phyloP scores from a whole-genome alignment of 2,888 invertebrate species.

The Netelia melanura region DNA sequence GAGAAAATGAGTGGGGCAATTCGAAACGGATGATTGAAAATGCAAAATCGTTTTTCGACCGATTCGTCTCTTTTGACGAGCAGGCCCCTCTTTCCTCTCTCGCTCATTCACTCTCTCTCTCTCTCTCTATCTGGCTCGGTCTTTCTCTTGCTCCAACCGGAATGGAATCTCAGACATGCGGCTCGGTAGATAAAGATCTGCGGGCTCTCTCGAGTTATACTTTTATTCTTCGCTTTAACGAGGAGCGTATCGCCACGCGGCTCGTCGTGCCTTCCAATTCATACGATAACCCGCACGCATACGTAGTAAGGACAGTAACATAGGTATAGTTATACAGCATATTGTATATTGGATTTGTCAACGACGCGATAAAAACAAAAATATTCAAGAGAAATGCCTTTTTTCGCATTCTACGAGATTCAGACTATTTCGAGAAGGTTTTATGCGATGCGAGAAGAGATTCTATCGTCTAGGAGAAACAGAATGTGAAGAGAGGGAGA shows the following conservation, averaged over 20 bases:
- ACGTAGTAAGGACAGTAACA: not conserved
- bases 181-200: constrained; percentile 68
- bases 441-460: constrained; percentile 51
- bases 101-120: not conserved
- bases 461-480: constrained; percentile 51
- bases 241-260: constrained; percentile 49
- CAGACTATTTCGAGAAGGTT: constrained; percentile 48
- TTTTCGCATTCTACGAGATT: constrained; percentile 62
- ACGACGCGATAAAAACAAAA: constrained; percentile 56
- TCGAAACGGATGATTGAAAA: constrained; percentile 62
- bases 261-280: constrained; percentile 54
- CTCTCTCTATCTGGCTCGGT: not conserved
- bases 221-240: constrained; percentile 58
- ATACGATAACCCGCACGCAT: constrained; percentile 38
- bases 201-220: constrained; percentile 41
- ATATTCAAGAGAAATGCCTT: constrained; percentile 61
- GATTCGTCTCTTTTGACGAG: constrained; percentile 65
- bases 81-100: not conserved
- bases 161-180: constrained; percentile 69
- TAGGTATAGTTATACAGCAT: not conserved
- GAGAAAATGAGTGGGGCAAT: constrained; percentile 9
- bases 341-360: not conserved
- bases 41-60: constrained; percentile 60
- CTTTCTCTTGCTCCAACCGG: constrained; percentile 57
- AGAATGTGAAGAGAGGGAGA: not conserved